A percentile compares a stretch with the other conserved stretches of the same genome.
Conservation (phyloP, 2,888 invertebrate species). For the Cosmia trapezina region DNA sequence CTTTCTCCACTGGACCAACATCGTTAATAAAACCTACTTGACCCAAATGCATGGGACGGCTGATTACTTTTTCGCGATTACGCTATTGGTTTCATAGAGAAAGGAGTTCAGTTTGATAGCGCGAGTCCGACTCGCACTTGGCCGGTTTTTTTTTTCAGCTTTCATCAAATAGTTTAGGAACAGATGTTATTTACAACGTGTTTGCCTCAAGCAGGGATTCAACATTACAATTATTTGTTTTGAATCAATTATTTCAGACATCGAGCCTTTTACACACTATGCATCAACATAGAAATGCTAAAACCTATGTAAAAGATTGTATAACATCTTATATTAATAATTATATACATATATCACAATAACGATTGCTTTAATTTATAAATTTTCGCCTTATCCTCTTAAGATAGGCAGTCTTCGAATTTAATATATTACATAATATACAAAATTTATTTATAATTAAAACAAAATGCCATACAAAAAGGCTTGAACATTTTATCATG, state of each 20-base stretch:
- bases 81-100: no score
- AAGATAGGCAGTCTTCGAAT: slow-evolving; percentile 35
- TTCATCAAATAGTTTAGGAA: no score
- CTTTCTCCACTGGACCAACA: no score
- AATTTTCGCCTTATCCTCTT: neutral
- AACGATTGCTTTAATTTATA: slow-evolving; percentile 37
- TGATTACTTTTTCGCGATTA: no score
- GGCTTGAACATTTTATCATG: neutral
- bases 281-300: neutral
- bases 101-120: no score
- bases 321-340: slow-evolving; percentile 42
- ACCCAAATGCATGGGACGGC: no score
- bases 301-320: slow-evolving; percentile 20
- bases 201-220: no score
- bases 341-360: slow-evolving; percentile 57
- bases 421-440: slow-evolving; percentile 49
- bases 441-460: slow-evolving; percentile 22
- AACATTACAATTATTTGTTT: neutral
- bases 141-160: no score
- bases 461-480: neutral
- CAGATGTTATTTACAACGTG: no score
- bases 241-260: neutral
- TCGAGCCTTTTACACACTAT: neutral
- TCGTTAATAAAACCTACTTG: no score
- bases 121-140: no score